Evolutionary conservation across 2,113 vertebrate genomes (phyloP), one percentile per base, ranked within the genome.

Genomic region (Bolborhynchus lineola): DNA sequence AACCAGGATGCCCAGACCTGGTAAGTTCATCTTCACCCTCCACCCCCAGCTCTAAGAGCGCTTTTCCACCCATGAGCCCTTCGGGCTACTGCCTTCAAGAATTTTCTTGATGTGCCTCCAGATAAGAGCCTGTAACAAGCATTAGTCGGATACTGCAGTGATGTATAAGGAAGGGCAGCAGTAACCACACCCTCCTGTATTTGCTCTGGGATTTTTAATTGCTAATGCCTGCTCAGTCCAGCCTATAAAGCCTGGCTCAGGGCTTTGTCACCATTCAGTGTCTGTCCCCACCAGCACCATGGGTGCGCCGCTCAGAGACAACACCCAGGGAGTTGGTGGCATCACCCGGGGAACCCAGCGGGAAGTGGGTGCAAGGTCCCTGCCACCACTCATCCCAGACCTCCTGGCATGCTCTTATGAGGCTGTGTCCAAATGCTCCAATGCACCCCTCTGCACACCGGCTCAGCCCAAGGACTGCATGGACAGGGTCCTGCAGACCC

Each of bases 151-250:
- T 47, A 29, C 29, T 74, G 91, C 44, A 74, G 59, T 59, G 35
- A 24, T 4, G 25, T 31, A 70, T 26, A 21, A 78, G 82, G 90
- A 83, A 90, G 42, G 39, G 88, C 87, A 88, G 50, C 68, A 39
- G 53, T 28, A 67, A 41, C 81, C 46, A 75, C 94, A 49, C 95
- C 92, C 92, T 92, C 47, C 52, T 90, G 90, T 95, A 94, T 92
- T 96, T 97, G 80, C 77, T 81, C 62, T 62, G 82, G 60, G 86
- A 41, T 88, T 86, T 96, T 95, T 75, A 57, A 69, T 78, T 88
- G 82, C 41, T 39, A 2, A 31, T 4, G 41, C 79, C 49, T 39
- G 63, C 39, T 92, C 79, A 57, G 12, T 13, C 78, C 49, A 74
- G 92, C 76, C 87, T 1, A 14, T 33, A 68, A 76, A 95, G 26